phyloP scores from a whole-genome alignment of 1,140 invertebrate species.

The Drosophila mauritiana region DNA sequence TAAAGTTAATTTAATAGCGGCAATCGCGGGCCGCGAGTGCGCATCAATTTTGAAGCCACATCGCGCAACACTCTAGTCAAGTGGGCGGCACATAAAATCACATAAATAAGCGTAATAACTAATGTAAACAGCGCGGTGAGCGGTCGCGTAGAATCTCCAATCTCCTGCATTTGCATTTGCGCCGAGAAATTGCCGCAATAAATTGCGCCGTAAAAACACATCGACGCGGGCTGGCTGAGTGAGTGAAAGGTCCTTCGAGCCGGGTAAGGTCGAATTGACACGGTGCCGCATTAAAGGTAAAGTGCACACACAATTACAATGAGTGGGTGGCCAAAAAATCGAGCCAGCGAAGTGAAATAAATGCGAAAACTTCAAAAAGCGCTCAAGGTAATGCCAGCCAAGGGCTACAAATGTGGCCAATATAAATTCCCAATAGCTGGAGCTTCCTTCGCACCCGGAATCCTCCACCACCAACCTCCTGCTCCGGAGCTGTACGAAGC shows the following conservation, averaged over 20 bases:
- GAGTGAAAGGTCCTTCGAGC: background rate
- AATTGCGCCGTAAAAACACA: conserved; percentile 76
- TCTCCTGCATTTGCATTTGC: conserved; percentile 61
- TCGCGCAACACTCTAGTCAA: conserved; percentile 51
- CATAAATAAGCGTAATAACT: conserved; percentile 83
- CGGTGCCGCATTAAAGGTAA: conserved; percentile 68
- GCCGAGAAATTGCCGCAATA: no score
- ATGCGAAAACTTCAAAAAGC: conserved; percentile 80
- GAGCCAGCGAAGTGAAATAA: conserved; percentile 68
- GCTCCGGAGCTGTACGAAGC: conserved; percentile 32
- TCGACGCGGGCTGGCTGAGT: conserved; percentile 40
- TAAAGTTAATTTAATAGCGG: conserved; percentile 79
- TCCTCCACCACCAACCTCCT: background rate
- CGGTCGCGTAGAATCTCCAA: conserved; percentile 52
- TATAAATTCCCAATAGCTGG: conserved; percentile 76
- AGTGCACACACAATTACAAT: conserved; percentile 82
- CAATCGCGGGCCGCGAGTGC: conserved; percentile 54
- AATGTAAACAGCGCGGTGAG: conserved; percentile 70
- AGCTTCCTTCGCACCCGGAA: conserved; percentile 15
- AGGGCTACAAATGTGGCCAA: conserved; percentile 78
- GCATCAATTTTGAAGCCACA: conserved; percentile 71
- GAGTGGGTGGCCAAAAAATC: conserved; percentile 49
- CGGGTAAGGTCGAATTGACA: conserved; percentile 60
- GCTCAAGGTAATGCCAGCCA: conserved; percentile 70
- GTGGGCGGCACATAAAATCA: conserved; percentile 45